These are phyloP conservation scores for Lamellibrachia columna DNA, from an alignment of 2,888 invertebrate species.

Conservation along the genomic window DNA sequence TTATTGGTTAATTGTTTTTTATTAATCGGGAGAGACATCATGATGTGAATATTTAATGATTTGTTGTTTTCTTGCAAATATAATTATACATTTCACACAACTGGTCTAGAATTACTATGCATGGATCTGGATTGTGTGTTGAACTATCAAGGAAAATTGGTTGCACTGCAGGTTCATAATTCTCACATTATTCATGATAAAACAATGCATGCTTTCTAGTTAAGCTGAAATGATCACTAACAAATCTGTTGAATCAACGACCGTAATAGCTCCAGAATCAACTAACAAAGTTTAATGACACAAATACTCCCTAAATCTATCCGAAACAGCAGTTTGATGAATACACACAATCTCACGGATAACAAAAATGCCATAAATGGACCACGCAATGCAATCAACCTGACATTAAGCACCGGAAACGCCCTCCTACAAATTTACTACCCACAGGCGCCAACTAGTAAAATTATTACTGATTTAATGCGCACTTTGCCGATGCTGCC, in stretches of 20 bases:
- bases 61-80: too few relatives aligned
- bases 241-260: background rate
- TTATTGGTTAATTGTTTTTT: too few relatives aligned
- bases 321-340: background rate
- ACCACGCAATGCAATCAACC: background rate
- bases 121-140: too few relatives aligned
- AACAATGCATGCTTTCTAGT: too few relatives aligned
- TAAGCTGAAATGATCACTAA: background rate
- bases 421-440: background rate
- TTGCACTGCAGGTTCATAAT: too few relatives aligned
- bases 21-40: too few relatives aligned
- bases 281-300: background rate
- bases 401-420: slow-evolving; percentile 3
- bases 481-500: background rate
- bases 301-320: background rate
- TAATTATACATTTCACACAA: too few relatives aligned
- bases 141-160: too few relatives aligned
- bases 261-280: background rate
- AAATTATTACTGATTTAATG: slow-evolving; percentile 16
- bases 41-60: too few relatives aligned
- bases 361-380: slow-evolving; percentile 10
- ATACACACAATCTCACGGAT: background rate
- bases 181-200: too few relatives aligned
- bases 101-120: too few relatives aligned
- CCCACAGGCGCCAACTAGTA: background rate